These are phyloP conservation scores for Fregata magnificens DNA, from an alignment of 2,113 vertebrate genomes.

Conservation along the genomic window DNA sequence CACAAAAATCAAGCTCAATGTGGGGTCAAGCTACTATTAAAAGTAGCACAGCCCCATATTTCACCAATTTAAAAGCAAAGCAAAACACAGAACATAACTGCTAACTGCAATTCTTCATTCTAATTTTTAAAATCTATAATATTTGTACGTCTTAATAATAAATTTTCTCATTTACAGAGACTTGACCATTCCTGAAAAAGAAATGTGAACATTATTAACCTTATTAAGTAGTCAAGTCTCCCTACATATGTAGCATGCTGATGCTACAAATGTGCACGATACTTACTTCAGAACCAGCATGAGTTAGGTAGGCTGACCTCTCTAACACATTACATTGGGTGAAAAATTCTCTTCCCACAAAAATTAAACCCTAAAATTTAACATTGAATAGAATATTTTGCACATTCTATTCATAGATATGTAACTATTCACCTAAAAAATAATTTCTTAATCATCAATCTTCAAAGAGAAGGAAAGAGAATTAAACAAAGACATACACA, in stretches of 20 bases:
- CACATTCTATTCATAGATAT: not conserved
- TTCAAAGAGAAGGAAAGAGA: not conserved
- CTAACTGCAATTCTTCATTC: not conserved
- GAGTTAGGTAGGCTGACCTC: not conserved
- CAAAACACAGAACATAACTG: not conserved
- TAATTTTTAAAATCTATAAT: not conserved
- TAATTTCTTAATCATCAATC: not conserved
- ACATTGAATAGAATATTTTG: not conserved
- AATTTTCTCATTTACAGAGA: not conserved
- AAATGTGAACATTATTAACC: not conserved
- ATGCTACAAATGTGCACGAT: not conserved
- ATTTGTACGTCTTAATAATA: not conserved
- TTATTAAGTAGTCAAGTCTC: not conserved
- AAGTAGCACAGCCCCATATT: not conserved
- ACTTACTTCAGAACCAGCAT: not conserved
- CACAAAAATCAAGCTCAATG: not conserved
- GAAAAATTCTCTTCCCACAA: not conserved
- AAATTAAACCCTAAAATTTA: not conserved
- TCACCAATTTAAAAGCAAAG: not conserved
- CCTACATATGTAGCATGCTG: fast-evolving
- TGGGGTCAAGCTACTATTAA: not conserved
- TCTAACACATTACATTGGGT: not conserved
- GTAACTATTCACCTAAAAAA: not conserved
- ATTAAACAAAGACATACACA: not conserved
- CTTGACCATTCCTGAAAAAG: not conserved